Base-by-base conservation (phyloP, 2,888 invertebrate species). In the Limnephilus rhombicus region DNA sequence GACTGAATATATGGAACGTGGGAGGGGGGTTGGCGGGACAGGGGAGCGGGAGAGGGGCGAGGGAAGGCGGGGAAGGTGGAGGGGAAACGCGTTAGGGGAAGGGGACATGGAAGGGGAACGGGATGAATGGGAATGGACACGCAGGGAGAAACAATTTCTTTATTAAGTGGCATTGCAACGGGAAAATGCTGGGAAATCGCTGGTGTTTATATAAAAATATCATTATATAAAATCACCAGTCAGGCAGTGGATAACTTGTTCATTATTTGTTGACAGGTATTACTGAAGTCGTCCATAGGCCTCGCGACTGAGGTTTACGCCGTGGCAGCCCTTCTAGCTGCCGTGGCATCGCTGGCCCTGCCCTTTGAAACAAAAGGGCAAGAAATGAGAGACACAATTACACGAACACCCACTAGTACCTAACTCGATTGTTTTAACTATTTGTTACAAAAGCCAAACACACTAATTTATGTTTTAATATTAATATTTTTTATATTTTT, bases 291-390 rank as follows among this genome's bases (percentile, higher is more conserved):
- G 94, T 98, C 98, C 0, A 96, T 98, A 92, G 96, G 97, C 0
- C 96, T 97, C 92, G 98, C 98, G 0, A 97, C 98, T 15, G 97
- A 97, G 34, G 97, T 98, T 18, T 99, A 99, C 94, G 97, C 98
- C 0, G 94, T 96, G n/a, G 97, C 98, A 1, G 98, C 98, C 0
- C 94, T 98, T 0, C 94, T 98, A 87, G 98, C 98, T 13, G 98
- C 98, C 0, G 94, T 97, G 0, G 98, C 98, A 5, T 98, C 98
- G 92, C 95, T 98, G n/a, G 96, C 98, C 1, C 96, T 99, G 85
- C 99, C 99, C 7, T 98, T 98, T 90, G 98, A 99, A 95, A 98
- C 98, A 1, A 97, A 97, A 94, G 98, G 98, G 81, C 96, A 97
- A 93, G 98, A 98, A 94, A 96, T 97, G 95, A 95, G 96, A 49